These are phyloP conservation scores for Poeciliopsis infans DNA, from an alignment of 2,797 vertebrate genomes.

Conservation along the genomic window DNA sequence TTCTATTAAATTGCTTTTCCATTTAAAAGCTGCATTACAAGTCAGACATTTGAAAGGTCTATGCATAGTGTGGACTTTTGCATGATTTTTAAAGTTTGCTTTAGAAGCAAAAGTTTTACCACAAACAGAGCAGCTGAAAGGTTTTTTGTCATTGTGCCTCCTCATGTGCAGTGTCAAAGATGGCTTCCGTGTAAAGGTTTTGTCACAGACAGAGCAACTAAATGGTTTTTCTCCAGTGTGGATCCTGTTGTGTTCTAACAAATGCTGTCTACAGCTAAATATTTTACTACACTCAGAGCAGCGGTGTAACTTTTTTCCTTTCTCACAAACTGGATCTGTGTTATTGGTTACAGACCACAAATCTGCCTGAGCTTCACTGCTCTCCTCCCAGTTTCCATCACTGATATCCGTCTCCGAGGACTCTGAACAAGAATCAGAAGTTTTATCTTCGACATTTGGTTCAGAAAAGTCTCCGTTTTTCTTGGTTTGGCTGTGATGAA, in stretches of 20 bases:
- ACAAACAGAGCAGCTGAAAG: too few relatives aligned
- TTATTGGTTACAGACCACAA: background rate
- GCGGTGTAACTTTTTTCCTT: background rate
- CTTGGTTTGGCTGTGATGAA: background rate
- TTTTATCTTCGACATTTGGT: background rate
- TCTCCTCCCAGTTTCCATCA: background rate
- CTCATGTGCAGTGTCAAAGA: background rate
- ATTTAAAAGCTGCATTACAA: background rate
- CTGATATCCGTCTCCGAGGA: background rate
- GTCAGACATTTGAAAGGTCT: background rate
- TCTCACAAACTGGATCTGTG: background rate
- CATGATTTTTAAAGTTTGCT: background rate
- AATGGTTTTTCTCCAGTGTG: background rate
- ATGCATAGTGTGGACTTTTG: background rate
- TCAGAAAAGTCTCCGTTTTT: background rate
- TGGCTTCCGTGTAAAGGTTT: background rate
- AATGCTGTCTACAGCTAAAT: background rate
- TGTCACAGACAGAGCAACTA: too few relatives aligned
- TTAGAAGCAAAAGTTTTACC: background rate
- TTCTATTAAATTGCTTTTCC: background rate
- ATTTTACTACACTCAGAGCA: background rate
- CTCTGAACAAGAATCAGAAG: background rate
- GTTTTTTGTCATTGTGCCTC: too few relatives aligned
- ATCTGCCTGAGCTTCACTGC: background rate
- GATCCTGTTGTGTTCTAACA: constrained; percentile 2